phyloP scores from a whole-genome alignment of 2,888 invertebrate genomes.

The Xestia ashworthii region DNA sequence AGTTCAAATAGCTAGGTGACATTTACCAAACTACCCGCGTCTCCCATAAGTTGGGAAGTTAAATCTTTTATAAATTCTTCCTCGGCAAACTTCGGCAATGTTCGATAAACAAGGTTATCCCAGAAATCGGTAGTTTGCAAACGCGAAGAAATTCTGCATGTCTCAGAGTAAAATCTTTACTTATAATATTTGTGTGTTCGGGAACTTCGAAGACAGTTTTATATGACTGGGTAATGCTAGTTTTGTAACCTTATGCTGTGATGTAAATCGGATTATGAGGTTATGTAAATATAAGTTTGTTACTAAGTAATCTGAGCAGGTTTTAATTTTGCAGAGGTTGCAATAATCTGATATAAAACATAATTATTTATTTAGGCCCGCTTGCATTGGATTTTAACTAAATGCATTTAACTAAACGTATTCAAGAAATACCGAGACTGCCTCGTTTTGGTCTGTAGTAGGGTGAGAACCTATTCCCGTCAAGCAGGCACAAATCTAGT shows the following conservation, averaged over 20 bases:
- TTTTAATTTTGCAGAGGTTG: constrained; percentile 7
- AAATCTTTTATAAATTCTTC: constrained; percentile 61
- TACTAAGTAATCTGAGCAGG: constrained; percentile 1
- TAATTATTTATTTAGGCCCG: background rate
- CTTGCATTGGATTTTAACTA: background rate
- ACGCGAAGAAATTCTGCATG: constrained; percentile 43
- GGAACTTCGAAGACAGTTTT: constrained; percentile 28
- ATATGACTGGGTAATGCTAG: constrained; percentile 24
- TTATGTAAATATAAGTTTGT: constrained; percentile 22
- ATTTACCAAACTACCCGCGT: constrained; percentile 31
- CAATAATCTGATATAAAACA: background rate
- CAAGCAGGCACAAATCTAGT: no score
- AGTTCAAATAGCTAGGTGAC: constrained; percentile 27
- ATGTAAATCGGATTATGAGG: constrained; percentile 35
- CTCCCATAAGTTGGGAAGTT: constrained; percentile 41
- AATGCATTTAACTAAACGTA: background rate
- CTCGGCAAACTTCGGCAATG: constrained; percentile 54
- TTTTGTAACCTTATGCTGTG: constrained; percentile 24
- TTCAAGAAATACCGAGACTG: no score
- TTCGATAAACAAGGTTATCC: constrained; percentile 51
- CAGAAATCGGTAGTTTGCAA: constrained; percentile 54
- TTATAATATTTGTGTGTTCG: constrained; percentile 51
- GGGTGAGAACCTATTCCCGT: no score
- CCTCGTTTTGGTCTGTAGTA: no score
- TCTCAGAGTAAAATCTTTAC: constrained; percentile 43